These are phyloP conservation scores for Mesorhabditis belari DNA, from an alignment of 2,888 invertebrate species.

Conservation along the genomic window DNA sequence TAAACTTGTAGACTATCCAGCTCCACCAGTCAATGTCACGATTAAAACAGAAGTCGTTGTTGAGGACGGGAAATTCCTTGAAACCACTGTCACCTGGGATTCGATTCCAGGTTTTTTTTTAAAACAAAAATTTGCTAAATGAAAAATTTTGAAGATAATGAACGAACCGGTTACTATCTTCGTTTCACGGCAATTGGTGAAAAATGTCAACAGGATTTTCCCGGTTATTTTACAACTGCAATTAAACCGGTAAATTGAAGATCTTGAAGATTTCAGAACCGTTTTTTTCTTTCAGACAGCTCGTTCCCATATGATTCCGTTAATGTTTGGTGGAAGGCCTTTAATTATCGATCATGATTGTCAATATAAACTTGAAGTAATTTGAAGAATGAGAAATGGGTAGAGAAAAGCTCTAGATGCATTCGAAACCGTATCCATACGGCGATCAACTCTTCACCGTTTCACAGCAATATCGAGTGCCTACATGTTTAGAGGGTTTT, in stretches of 20 bases:
- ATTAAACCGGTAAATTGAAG: slow-evolving; percentile 19
- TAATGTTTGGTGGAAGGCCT: slow-evolving; percentile 15
- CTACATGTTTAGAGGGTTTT: slow-evolving; percentile 32
- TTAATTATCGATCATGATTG: slow-evolving; percentile 25
- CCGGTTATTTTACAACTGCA: slow-evolving; percentile 32
- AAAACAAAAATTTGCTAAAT: neutral
- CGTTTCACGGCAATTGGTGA: slow-evolving; percentile 21
- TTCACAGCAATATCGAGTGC: slow-evolving; percentile 22
- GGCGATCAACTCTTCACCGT: slow-evolving; percentile 20
- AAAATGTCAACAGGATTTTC: slow-evolving; percentile 29
- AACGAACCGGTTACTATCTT: slow-evolving; percentile 31
- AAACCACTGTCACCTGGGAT: slow-evolving; percentile 30
- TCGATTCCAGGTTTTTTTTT: slow-evolving; percentile 15
- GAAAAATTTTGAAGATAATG: slow-evolving; percentile 15
- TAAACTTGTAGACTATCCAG: slow-evolving; percentile 24
- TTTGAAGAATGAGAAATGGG: neutral
- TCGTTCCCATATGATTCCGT: slow-evolving; percentile 24
- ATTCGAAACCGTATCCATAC: slow-evolving; percentile 37
- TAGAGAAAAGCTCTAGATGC: slow-evolving; percentile 9
- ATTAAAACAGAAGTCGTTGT: slow-evolving; percentile 25
- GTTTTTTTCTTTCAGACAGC: slow-evolving; percentile 13
- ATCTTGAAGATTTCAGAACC: neutral
- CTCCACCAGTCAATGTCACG: slow-evolving; percentile 25
- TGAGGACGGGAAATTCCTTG: slow-evolving; percentile 30
- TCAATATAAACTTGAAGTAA: slow-evolving; percentile 18